phyloP scores from a whole-genome alignment of 2,797 vertebrate genomes.

The Oreortyx pictus region DNA sequence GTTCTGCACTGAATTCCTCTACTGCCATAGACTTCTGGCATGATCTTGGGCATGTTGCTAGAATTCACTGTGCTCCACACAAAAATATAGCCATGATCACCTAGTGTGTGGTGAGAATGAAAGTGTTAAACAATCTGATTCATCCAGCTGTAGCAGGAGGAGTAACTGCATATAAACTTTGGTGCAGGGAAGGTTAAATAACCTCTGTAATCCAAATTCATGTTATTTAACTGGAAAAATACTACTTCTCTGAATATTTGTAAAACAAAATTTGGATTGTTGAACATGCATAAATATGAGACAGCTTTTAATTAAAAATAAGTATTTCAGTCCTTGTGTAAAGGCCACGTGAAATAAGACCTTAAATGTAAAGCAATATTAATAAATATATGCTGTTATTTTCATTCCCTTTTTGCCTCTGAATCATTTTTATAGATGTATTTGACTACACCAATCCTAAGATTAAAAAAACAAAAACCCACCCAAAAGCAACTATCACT shows the following conservation, averaged over 20 bases:
- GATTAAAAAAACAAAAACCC: not conserved
- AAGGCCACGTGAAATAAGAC: not conserved
- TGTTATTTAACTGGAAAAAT: not conserved
- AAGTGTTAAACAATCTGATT: not conserved
- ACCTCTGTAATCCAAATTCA: not conserved
- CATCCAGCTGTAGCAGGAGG: not conserved
- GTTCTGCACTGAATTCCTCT: not conserved
- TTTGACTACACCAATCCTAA: not conserved
- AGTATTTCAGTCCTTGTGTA: not conserved
- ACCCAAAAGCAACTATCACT: not conserved
- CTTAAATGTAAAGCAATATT: not conserved
- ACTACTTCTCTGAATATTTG: not conserved
- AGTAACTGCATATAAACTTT: not conserved
- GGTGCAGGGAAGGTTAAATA: not conserved
- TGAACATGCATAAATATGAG: not conserved
- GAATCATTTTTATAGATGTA: not conserved
- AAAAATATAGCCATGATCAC: not conserved
- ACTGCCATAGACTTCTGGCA: not conserved
- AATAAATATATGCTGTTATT: not conserved
- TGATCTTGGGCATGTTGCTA: not conserved
- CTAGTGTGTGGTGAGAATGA: not conserved
- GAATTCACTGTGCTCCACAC: not conserved
- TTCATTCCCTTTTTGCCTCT: not conserved
- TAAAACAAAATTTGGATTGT: not conserved
- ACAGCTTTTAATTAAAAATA: slow-evolving; percentile 12